Base-by-base conservation (phyloP, 2,888 invertebrate species). In the Nysson spinosus region DNA sequence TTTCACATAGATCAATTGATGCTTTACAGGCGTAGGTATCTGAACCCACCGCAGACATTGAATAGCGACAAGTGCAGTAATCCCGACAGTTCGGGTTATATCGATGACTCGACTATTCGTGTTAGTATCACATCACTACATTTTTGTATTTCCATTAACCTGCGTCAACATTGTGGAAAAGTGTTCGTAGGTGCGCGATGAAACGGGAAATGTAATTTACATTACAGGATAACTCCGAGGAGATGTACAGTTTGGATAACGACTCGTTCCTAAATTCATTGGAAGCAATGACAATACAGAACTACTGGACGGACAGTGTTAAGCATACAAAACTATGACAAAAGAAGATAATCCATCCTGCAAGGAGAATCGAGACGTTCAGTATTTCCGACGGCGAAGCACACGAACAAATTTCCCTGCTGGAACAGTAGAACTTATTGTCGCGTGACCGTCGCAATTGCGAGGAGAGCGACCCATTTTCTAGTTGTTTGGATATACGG, bases 201-300 rank as follows among this genome's bases (percentile, higher is more conserved):
- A 17, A 17, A 2, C 2, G 7, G 24, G 16, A 14, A 37, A 26
- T 7, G 12, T 34, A 30, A 17, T 34, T 74, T 67, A 71, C 65
- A 9, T 57, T 91, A 14, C 90, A 96, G 96, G 96, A 96, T 87
- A 95, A 95, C 85, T 95, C 95, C 4, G 96, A 96, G 88, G 96
- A 96, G 88, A 95, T 96, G 95, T 96, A 96, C 88, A 96, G 96
- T 83, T 88, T 96, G 88, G 96, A 96, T 89, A 96, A 96, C 87
- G 96, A 96, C 87, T 96, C 96, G 66, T 96, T 96, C 89, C 91
- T 96, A 64, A 96, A 96, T 88, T 96, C 96, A 64, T 88, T 96
- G 78, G 96, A 96, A 88, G 95, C 96, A 74, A 96, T 96, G 95
- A 96, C 96, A 76, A 96, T 96, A 85, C 95, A 96, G 87, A 96